Evolutionary conservation across 2,797 vertebrate genomes (phyloP).

Genomic region (Podarcis siculus): DNA sequence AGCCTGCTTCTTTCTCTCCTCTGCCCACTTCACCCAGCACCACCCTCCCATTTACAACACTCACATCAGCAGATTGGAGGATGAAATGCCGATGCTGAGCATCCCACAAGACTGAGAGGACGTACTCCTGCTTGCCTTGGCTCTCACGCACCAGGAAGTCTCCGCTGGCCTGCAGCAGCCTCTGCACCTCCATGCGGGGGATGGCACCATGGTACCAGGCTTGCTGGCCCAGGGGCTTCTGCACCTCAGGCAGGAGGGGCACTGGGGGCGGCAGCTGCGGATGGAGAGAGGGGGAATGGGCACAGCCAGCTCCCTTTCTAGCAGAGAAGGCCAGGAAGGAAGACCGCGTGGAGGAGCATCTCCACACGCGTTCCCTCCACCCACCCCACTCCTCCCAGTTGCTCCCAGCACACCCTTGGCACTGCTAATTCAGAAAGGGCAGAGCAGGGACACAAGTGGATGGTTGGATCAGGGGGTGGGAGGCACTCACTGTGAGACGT

Average conservation of each 20-base stretch:
- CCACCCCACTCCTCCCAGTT: background rate
- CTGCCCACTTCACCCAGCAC: too few relatives aligned
- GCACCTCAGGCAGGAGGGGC: constrained; percentile 78
- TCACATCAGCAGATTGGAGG: constrained; percentile 88
- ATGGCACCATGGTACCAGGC: constrained; percentile 95
- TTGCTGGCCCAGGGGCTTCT: constrained; percentile 91
- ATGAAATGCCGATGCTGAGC: constrained; percentile 92
- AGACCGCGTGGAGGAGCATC: too few relatives aligned
- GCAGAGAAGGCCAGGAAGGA: too few relatives aligned
- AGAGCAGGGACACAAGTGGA: background rate
- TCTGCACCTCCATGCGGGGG: constrained; percentile 87
- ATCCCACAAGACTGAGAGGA: constrained; percentile 91
- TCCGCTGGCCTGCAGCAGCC: constrained; percentile 84
- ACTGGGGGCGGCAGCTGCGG: constrained; percentile 81
- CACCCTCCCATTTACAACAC: constrained; percentile 55
- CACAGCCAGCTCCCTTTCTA: accelerated
- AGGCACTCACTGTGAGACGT: constrained; percentile 83
- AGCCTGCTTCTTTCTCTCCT: too few relatives aligned
- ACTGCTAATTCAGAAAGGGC: background rate
- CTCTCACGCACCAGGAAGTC: constrained; percentile 94
- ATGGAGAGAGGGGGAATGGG: background rate
- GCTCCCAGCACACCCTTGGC: background rate
- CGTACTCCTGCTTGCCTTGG: constrained; percentile 92
- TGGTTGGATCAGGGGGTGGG: accelerated
- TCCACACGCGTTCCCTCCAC: too few relatives aligned